A percentile compares a stretch with the other conserved stretches of the same genome.
These are phyloP conservation scores for Apodemus agrarius DNA, from an alignment of 2,797 vertebrate genomes.

Conservation along the genomic window DNA sequence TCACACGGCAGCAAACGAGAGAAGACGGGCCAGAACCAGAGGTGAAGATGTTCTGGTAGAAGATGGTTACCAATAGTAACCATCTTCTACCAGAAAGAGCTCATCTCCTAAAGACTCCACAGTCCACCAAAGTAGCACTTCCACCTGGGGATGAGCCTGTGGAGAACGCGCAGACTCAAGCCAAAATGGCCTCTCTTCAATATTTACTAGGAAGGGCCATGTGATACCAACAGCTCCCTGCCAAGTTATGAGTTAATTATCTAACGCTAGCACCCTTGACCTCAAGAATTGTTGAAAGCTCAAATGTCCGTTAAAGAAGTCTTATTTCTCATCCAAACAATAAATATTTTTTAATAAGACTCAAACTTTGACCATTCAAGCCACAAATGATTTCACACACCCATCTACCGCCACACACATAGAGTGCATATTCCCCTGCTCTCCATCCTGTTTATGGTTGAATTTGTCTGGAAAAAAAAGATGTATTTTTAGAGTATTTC, in stretches of 20 bases:
- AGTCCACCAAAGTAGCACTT: neutral
- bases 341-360: neutral
- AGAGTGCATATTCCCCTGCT: neutral
- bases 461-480: neutral
- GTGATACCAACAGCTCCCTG: neutral
- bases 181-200: neutral
- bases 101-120: neutral
- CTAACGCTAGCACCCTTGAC: neutral
- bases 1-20: neutral
- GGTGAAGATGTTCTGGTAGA: too few species aligned
- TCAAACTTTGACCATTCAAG: neutral
- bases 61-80: neutral
- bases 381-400: neutral
- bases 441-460: neutral
- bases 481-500: neutral
- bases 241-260: neutral
- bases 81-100: neutral
- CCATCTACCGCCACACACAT: neutral
- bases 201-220: neutral
- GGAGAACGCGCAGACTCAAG: neutral
- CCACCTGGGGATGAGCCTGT: too few species aligned
- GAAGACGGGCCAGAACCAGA: neutral
- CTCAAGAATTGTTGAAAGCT: neutral
- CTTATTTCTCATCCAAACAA: slow-evolving; percentile 19
- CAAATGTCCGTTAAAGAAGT: neutral